Conservation (phyloP, 2,113 vertebrate species). For the Campylomormyrus tamandua region DNA sequence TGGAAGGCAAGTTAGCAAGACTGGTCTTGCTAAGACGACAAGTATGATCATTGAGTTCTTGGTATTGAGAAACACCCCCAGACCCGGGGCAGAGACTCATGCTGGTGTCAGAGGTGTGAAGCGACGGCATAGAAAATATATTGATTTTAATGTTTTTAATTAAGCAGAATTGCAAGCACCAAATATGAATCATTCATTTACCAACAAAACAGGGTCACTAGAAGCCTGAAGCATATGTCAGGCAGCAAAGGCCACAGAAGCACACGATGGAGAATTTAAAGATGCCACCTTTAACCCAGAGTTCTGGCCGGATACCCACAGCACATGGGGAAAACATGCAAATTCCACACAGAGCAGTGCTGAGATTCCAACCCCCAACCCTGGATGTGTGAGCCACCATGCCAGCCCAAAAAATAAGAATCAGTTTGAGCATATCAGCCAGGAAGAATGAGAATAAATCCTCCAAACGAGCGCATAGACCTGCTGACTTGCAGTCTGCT, state of each 20-base stretch:
- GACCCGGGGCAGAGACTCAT: neutral
- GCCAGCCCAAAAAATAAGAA: neutral
- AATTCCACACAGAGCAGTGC: neutral
- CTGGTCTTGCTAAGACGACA: too few species aligned
- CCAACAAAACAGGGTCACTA: neutral
- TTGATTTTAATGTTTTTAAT: neutral
- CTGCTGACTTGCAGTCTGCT: neutral
- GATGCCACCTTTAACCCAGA: neutral
- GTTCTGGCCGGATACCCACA: neutral
- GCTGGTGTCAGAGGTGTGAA: neutral
- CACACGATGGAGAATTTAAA: neutral
- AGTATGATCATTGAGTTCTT: neutral
- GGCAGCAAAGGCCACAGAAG: neutral
- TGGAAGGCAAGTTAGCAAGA: too few species aligned
- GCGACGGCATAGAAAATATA: neutral
- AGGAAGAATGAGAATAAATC: neutral
- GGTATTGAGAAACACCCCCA: neutral
- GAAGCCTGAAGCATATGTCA: neutral
- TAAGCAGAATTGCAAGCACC: neutral
- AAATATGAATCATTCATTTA: neutral
- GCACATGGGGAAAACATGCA: neutral
- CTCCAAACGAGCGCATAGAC: neutral
- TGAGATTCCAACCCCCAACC: neutral
- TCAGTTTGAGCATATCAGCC: neutral
- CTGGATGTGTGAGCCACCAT: neutral